Conservation (phyloP, 92 coral and sea anemone genomes). For the Nematostella vectensis region DNA sequence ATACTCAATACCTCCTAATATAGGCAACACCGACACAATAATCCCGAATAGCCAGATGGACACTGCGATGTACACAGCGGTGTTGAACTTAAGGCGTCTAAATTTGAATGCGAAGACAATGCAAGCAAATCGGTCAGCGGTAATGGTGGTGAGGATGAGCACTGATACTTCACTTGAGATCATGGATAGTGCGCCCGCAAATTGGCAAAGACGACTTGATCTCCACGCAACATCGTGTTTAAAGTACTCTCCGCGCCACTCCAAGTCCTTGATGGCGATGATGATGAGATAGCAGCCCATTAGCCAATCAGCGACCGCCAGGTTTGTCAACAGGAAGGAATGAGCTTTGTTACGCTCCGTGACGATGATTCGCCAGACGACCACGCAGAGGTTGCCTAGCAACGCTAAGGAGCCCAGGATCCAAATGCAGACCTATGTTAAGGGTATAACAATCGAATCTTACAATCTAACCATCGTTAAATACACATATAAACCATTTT, state of each 20-base stretch:
- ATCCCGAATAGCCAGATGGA: conserved; percentile 38
- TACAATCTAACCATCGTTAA: too few species aligned
- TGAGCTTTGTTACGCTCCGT: conserved; percentile 34
- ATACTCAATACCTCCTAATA: conserved; percentile 13
- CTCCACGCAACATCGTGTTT: conserved; percentile 47
- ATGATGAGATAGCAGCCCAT: conserved; percentile 49
- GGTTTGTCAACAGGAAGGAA: conserved; percentile 44
- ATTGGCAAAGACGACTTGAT: conserved; percentile 18
- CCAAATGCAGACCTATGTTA: conserved; percentile 45
- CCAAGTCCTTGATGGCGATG: conserved; percentile 37
- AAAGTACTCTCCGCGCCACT: conserved; percentile 56
- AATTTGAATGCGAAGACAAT: conserved; percentile 35
- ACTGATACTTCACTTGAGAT: conserved; percentile 56
- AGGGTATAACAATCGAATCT: too few species aligned
- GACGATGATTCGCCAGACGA: conserved; percentile 27
- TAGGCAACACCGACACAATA: conserved; percentile 26
- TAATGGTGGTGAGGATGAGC: conserved; percentile 27
- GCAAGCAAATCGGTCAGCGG: conserved; percentile 37
- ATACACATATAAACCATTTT: too few species aligned
- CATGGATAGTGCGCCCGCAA: conserved; percentile 49
- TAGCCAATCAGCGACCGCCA: conserved; percentile 49
- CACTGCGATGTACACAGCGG: conserved; percentile 13
- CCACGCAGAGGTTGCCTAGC: conserved; percentile 38
- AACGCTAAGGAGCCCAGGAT: conserved; percentile 41
- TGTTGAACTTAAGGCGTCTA: conserved; percentile 13